Base-by-base conservation (phyloP, 2,797 vertebrate species). In the Telmatherina bonti region DNA sequence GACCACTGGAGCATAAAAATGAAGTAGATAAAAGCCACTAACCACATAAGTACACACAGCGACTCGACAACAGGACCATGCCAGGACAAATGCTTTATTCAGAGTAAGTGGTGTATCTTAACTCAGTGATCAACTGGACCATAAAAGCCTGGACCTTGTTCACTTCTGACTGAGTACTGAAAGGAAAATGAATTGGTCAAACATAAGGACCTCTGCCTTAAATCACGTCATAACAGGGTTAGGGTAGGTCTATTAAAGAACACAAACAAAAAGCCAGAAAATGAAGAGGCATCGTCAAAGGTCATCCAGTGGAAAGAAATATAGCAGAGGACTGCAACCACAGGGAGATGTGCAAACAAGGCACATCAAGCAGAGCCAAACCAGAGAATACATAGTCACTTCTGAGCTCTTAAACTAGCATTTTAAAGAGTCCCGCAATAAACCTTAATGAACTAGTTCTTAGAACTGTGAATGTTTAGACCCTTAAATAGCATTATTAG, bases 1-100 rank as follows among this genome's bases (percentile, higher is more conserved):
- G 35, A 73, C 41, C 56, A 10, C 24, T 51, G 59, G 22, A 74
- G 73, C 29, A 79, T 83, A 60, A 84, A 85, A 70, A 58, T 51
- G 24, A 22, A 45, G 56, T 73, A 29, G 49, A n/a, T 29, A 35
- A 45, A 29, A 5, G 20, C 49, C 24, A 49, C n/a, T 61, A 24
- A 10, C 27, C 36, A 52, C 56, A 66, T 30, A 36, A 65, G 35
- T 38, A 30, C 13, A n/a, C 45, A 45, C 4, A 41, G 53, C 72
- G 24, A 16, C 47, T 56, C 3, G 24, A 11, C 15, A 11, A 54
- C 51, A 55, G 43, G 6, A 27, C 26, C 15, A 4, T 15, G 2
- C 54, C 30, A 38, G 31, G 2, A 33, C 47, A 24, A 45, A 45
- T 4, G 53, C 22, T 57, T 67, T 47, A 53, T 53, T 54, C 41